Base-by-base conservation (phyloP, 2,888 invertebrate species). In the Eupelmus urozonus region DNA sequence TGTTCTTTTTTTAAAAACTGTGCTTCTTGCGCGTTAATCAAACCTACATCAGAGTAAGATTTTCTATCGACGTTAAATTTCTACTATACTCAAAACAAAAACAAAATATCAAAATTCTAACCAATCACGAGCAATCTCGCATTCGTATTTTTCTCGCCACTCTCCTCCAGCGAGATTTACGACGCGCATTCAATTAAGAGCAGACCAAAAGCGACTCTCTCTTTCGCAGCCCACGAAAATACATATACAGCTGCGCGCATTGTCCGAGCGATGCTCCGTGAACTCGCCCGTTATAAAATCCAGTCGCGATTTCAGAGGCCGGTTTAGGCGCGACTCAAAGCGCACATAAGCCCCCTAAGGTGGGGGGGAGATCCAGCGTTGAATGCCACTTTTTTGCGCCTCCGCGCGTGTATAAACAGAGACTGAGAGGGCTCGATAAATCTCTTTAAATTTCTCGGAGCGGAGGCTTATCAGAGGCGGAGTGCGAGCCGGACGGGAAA, bases 201-300 rank as follows among this genome's bases (percentile, higher is more conserved):
- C 45, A 20, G 42, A 16, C 45, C 7, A 71, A 60, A 71, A 51
- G 23, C n/a, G n/a, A n/a, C n/a, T n/a, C n/a, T n/a, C n/a, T n/a
- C n/a, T n/a, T n/a, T n/a, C 27, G 65, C n/a, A 27, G 20, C 2
- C 27, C 20, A 49, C 59, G 70, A 70, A 70, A 67, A 70, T 45
- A 59, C 9, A 45, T 13, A 62, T 51, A 51, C 45, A 16, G 2
- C 45, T 7, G 34, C 51, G 51, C 18, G 45, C 40, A 51, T 71
- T 51, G 71, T 71, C 62, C 45, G 70, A 51, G 5, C 59, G 59
- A 45, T 20, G 45, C 59, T 27, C 71, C 60, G 60, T 71, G 71
- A 71, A 49, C 23, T 18, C 40, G 23, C 51, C 71, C 51, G 51
- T 71, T 70, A 62, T 71, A 62, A 71, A 71, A 71, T 71, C 62